Percentiles rank a stretch among this genome's conserved stretches.
phyloP scores from a whole-genome alignment of 2,888 invertebrate genomes.

The Epicampocera succincta region DNA sequence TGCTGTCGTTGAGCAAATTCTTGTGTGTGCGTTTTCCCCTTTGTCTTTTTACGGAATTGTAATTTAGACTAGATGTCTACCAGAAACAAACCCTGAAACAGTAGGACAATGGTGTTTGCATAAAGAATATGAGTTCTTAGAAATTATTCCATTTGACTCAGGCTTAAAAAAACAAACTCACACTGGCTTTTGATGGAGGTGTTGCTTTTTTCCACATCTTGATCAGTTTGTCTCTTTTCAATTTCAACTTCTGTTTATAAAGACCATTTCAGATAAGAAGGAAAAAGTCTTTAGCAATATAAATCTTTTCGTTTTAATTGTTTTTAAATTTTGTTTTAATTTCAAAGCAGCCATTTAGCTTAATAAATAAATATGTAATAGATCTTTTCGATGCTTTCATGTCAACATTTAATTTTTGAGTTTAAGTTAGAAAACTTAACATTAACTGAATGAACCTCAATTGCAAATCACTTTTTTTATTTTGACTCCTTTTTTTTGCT shows the following conservation, averaged over 20 bases:
- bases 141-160: conserved; percentile 44
- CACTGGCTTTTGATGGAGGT: conserved; percentile 37
- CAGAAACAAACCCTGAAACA: conserved; percentile 31
- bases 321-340: conserved; percentile 14
- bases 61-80: conserved; percentile 47
- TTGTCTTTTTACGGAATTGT: conserved; percentile 49
- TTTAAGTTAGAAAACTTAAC: no score
- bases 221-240: conserved; percentile 8
- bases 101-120: not conserved
- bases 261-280: not conserved
- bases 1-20: conserved; percentile 62
- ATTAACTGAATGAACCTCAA: no score
- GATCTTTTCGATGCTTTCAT: not conserved
- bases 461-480: no score
- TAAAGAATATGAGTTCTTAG: conserved; percentile 29
- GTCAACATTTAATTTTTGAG: no score
- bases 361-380: conserved; percentile 30
- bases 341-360: not conserved
- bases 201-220: conserved; percentile 26
- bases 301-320: conserved; percentile 15
- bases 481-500: no score
- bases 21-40: conserved; percentile 1
- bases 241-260: conserved; percentile 1
- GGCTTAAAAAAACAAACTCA: not conserved
- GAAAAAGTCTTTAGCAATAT: not conserved